Base-by-base conservation (phyloP, 2,113 vertebrate genomes). In the Hyperoodon ampullatus region DNA sequence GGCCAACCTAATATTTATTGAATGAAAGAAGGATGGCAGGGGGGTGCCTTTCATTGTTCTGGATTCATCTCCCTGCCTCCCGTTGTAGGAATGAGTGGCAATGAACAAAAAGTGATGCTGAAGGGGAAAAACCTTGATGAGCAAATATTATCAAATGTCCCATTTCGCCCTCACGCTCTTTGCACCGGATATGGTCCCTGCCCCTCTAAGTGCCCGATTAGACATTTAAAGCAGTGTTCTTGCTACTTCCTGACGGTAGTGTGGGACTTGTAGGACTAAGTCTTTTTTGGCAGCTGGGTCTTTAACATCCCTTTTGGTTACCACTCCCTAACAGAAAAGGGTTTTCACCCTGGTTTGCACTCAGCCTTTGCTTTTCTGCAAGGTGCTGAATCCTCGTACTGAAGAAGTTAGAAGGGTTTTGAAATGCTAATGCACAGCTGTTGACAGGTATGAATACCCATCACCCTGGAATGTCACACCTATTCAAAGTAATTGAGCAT, bases 391-490 rank as follows among this genome's bases (percentile, higher is more conserved):
- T 83, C 77, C 92, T 93, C 86, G 2, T 39, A 9, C 33, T 0
- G 71, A 66, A 87, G 7, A 94, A 60, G 6, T 93, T 86, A 84
- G 96, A 80, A 84, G 72, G 72, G 58, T 84, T 95, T 97, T 96
- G 96, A 97, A 97, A 96, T 97, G 95, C 84, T 97, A 96, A 94
- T 97, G 80, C 10, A 68, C 80, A 97, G 88, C 96, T 93, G 87
- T 93, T 83, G 92, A 97, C 97, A 97, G 94, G 70, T 94, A 75
- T 50, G 90, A 97, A 94, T 90, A 75, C 95, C 96, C 92, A 47
- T 81, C 94, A 93, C 87, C 92, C 47, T 89, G 96, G 95, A 97
- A 95, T 97, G 96, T 97, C 87, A 96, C 87, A 68, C 96, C 95
- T 97, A 92, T 96, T 97, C 78, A 96, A 4, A 88, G 95, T 77